Percentiles rank a stretch among this genome's conserved stretches.
phyloP scores from a whole-genome alignment of 2,113 vertebrate genomes.

The Grammomys dolichurus region DNA sequence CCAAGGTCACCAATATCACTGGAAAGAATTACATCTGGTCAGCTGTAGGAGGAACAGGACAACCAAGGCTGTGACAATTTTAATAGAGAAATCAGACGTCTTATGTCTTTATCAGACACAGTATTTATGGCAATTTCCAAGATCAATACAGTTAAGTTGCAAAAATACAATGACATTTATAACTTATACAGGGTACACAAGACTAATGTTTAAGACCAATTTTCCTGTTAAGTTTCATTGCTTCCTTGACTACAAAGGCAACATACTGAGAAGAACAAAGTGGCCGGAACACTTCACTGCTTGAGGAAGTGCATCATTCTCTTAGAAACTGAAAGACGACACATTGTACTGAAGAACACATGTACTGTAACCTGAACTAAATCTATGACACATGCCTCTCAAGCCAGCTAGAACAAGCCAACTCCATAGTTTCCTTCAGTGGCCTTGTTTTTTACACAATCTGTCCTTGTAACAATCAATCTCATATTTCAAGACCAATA shows the following conservation, averaged over 20 bases:
- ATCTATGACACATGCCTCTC: not conserved
- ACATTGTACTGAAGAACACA: not conserved
- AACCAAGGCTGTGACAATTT: not conserved
- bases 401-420: not conserved
- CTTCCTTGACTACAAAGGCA: not conserved
- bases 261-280: not conserved
- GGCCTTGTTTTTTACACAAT: not conserved
- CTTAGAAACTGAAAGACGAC: not conserved
- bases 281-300: not conserved
- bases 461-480: not conserved
- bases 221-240: not conserved
- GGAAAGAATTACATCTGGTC: not conserved
- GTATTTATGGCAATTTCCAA: not conserved
- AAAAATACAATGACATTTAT: not conserved
- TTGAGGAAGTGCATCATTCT: not conserved
- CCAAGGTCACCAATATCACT: not conserved
- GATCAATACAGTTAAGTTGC: not conserved
- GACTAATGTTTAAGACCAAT: not conserved
- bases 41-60: not conserved
- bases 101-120: not conserved
- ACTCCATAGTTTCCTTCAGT: not conserved
- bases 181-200: not conserved
- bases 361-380: not conserved
- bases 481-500: not conserved
- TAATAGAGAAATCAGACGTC: not conserved